Evolutionary conservation across 2,797 vertebrate species (phyloP).

Genomic region (Trematomus bernacchii): DNA sequence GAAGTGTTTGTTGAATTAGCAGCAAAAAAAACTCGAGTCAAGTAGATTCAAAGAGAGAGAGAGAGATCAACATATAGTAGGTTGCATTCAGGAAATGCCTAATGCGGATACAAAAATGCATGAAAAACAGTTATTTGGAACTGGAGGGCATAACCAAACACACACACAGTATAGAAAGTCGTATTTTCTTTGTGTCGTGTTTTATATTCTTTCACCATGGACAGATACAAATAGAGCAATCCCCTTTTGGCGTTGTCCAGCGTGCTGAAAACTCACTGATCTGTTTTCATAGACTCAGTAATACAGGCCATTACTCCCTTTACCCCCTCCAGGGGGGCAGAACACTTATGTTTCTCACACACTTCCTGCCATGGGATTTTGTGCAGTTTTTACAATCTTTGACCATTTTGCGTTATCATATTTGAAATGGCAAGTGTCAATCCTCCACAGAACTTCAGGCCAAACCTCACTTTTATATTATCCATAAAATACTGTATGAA

Average conservation of each 20-base stretch:
- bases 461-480: constrained; percentile 2
- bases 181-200: not conserved
- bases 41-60: not conserved
- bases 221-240: constrained; percentile 10
- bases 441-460: not conserved
- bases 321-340: constrained; percentile 19
- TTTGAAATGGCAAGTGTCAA: not conserved
- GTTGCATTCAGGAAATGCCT: no score
- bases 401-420: not conserved
- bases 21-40: constrained; percentile 10
- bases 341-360: not conserved
- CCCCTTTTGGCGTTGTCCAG: constrained; percentile 37
- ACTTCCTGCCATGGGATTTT: not conserved
- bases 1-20: not conserved
- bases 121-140: no score
- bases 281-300: constrained; percentile 17
- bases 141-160: not conserved
- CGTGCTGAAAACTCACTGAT: constrained; percentile 42
- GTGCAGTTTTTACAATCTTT: not conserved
- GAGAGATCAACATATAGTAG: not conserved
- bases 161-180: not conserved
- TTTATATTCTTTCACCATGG: constrained; percentile 42
- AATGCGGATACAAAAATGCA: no score
- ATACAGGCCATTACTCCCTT: constrained; percentile 13
- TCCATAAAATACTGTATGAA: not conserved